A percentile compares a stretch with the other conserved stretches of the same genome.
phyloP scores from a whole-genome alignment of 2,797 vertebrate species.

The Apodemus agrarius region DNA sequence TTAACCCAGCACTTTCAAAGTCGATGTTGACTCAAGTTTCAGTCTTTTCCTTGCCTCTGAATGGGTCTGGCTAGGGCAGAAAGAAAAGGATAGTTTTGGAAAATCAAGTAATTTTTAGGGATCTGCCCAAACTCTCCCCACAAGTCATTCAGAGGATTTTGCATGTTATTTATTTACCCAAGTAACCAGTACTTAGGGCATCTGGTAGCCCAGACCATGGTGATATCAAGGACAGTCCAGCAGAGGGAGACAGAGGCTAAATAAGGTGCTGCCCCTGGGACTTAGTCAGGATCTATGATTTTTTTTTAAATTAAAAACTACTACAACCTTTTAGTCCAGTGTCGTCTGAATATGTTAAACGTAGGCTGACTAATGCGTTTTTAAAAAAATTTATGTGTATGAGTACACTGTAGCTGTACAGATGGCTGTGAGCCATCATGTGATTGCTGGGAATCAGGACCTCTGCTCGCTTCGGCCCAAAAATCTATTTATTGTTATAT shows the following conservation, averaged over 20 bases:
- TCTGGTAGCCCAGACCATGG: not conserved
- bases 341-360: not conserved
- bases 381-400: too few relatives aligned
- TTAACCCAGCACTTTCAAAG: not conserved
- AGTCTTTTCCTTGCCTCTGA: not conserved
- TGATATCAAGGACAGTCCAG: not conserved
- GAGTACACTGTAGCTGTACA: too few relatives aligned
- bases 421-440: too few relatives aligned
- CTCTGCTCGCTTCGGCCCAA: too few relatives aligned
- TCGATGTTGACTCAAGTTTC: not conserved
- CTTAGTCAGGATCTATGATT: not conserved
- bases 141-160: not conserved
- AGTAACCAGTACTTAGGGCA: not conserved
- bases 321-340: not conserved
- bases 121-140: not conserved
- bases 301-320: not conserved
- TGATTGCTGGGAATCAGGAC: too few relatives aligned
- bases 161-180: not conserved
- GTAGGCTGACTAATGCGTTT: not conserved
- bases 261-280: not conserved
- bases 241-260: not conserved
- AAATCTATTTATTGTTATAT: too few relatives aligned
- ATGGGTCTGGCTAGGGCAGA: not conserved
- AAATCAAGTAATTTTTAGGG: conserved; percentile 22
- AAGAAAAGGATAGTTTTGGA: not conserved